A percentile compares a stretch with the other conserved stretches of the same genome.
These are phyloP conservation scores for Cottoperca gobio DNA, from an alignment of 2,797 vertebrate genomes.

Conservation along the genomic window DNA sequence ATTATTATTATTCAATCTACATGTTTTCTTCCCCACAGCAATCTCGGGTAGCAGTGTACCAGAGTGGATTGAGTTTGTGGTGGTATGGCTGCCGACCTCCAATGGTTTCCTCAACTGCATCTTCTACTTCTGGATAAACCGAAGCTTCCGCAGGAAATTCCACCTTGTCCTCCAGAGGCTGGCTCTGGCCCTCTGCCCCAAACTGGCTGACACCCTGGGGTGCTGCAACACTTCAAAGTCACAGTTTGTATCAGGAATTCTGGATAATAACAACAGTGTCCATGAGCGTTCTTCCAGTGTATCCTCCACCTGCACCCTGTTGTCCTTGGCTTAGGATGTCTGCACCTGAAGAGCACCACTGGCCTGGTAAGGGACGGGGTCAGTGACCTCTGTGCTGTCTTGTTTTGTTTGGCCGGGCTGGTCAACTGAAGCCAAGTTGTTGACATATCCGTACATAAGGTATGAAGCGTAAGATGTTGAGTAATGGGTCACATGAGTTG, in stretches of 20 bases:
- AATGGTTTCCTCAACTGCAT: slow-evolving; percentile 93
- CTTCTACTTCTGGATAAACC: slow-evolving; percentile 93
- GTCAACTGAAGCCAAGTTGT: slow-evolving; percentile 5
- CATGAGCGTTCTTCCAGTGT: slow-evolving; percentile 85
- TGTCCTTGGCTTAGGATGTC: slow-evolving; percentile 66
- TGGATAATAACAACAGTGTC: slow-evolving; percentile 76
- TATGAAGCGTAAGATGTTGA: slow-evolving; percentile 4
- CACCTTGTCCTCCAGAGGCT: slow-evolving; percentile 75
- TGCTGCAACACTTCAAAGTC: slow-evolving; percentile 40
- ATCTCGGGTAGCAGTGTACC: slow-evolving; percentile 81
- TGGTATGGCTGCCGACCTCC: slow-evolving; percentile 90
- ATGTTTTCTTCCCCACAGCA: slow-evolving; percentile 74
- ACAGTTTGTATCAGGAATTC: slow-evolving; percentile 56
- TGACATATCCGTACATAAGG: slow-evolving; percentile 1
- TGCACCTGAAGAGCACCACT: slow-evolving; percentile 32
- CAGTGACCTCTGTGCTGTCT: slow-evolving; percentile 10
- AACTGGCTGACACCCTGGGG: slow-evolving; percentile 52
- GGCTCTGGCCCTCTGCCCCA: slow-evolving; percentile 72
- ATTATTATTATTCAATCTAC: background rate
- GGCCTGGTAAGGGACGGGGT: slow-evolving; percentile 1
- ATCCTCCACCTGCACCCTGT: slow-evolving; percentile 85
- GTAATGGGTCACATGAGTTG: slow-evolving; percentile 9
- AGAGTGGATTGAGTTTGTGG: slow-evolving; percentile 90
- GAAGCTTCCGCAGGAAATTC: slow-evolving; percentile 88
- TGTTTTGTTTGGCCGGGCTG: slow-evolving; percentile 8